Percentiles rank a stretch among this genome's conserved stretches.
These are phyloP conservation scores for Mythimna impura DNA, from an alignment of 2,888 invertebrate species.

Conservation along the genomic window DNA sequence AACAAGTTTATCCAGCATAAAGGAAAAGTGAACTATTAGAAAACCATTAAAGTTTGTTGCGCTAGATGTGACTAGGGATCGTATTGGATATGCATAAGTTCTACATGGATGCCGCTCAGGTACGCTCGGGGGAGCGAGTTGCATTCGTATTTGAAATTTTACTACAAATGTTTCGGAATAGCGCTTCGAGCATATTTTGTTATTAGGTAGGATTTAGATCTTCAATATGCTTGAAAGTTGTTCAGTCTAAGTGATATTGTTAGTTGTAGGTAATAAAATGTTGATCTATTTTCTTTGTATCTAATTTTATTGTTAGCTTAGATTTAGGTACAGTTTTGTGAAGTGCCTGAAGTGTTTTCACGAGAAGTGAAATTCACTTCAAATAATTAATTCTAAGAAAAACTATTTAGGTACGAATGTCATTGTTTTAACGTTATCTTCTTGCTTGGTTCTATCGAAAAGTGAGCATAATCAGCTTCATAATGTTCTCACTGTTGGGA, in stretches of 20 bases:
- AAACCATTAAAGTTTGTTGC: constrained; percentile 56
- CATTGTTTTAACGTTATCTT: background rate
- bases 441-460: background rate
- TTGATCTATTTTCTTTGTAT: constrained; percentile 6
- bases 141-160: constrained; percentile 67
- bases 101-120: constrained; percentile 66
- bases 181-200: constrained; percentile 44
- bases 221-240: constrained; percentile 33
- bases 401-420: background rate
- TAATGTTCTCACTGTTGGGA: too few relatives aligned
- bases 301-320: background rate
- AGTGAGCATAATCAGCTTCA: too few relatives aligned
- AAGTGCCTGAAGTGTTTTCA: background rate
- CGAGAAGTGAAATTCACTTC: background rate
- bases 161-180: constrained; percentile 56
- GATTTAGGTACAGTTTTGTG: background rate
- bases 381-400: constrained; percentile 10
- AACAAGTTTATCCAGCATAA: constrained; percentile 3
- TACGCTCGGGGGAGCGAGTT: constrained; percentile 64
- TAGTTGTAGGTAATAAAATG: constrained; percentile 25
- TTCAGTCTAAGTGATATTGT: constrained; percentile 19
- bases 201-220: constrained; percentile 47
- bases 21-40: constrained; percentile 50
- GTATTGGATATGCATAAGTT: constrained; percentile 77
- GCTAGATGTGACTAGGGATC: constrained; percentile 47